Evolutionary conservation across 1,140 invertebrate species (phyloP).

Genomic region (Lerema accius): DNA sequence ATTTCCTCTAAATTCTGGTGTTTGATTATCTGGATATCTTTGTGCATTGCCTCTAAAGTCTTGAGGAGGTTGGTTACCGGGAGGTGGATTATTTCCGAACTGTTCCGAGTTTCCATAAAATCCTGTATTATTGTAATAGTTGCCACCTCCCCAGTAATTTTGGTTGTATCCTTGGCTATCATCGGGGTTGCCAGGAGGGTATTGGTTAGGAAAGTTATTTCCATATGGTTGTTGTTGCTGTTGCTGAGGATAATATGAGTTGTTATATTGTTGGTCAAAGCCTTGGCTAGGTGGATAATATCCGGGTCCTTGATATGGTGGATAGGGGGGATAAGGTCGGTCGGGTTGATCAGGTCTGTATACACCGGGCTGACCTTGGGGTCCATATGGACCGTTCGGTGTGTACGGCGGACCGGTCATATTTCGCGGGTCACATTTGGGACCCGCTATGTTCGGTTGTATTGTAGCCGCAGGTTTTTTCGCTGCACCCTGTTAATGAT

Average conservation of each 20-base stretch:
- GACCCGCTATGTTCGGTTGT: slow-evolving; percentile 83
- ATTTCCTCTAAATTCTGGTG: slow-evolving; percentile 19
- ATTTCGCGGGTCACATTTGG: slow-evolving; percentile 42
- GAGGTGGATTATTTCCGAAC: slow-evolving; percentile 60
- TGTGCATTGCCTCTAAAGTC: slow-evolving; percentile 15
- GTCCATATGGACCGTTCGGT: slow-evolving; percentile 56
- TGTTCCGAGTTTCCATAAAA: slow-evolving; percentile 74
- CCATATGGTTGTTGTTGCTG: slow-evolving; percentile 59
- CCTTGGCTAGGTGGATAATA: slow-evolving; percentile 72
- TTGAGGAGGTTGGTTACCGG: slow-evolving; percentile 31
- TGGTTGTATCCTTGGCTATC: slow-evolving; percentile 60
- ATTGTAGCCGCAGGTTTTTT: slow-evolving; percentile 87
- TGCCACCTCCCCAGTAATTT: slow-evolving; percentile 68
- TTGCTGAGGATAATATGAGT: slow-evolving; percentile 61
- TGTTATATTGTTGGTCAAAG: slow-evolving; percentile 72
- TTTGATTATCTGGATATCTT: slow-evolving; percentile 10
- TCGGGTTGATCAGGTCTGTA: slow-evolving; percentile 57
- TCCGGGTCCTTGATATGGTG: slow-evolving; percentile 61
- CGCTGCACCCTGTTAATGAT: slow-evolving; percentile 54
- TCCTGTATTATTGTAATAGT: slow-evolving; percentile 67
- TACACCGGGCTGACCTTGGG: slow-evolving; percentile 37
- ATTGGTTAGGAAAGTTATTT: slow-evolving; percentile 68
- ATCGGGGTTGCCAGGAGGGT: slow-evolving; percentile 58
- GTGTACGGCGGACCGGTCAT: slow-evolving; percentile 50
- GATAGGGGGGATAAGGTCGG: slow-evolving; percentile 52